Conservation (phyloP, 2,113 vertebrate genomes). For the Chascanopsetta lugubris region DNA sequence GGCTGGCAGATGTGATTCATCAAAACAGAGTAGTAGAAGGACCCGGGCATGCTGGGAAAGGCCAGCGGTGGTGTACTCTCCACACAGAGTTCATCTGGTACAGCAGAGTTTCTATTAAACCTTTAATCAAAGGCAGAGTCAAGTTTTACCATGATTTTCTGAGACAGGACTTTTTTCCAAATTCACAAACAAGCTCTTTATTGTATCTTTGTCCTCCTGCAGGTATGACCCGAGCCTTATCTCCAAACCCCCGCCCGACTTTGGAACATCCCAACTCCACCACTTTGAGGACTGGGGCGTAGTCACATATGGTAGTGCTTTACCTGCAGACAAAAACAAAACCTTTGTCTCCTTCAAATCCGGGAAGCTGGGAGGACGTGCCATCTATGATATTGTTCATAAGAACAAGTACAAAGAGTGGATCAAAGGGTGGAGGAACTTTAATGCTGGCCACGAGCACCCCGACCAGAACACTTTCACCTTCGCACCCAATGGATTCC, state of each 20-base stretch:
- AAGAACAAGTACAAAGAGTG: conserved; percentile 94
- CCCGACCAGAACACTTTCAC: conserved; percentile 98
- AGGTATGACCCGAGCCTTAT: conserved; percentile 93
- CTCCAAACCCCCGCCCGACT: conserved; percentile 88
- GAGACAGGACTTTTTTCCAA: too few relatives aligned
- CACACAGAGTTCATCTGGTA: conserved; percentile 99
- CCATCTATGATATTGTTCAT: conserved; percentile 97
- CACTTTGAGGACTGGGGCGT: conserved; percentile 99
- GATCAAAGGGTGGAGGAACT: conserved; percentile 97
- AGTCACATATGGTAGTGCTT: conserved; percentile 92
- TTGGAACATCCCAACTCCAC: conserved; percentile 87
- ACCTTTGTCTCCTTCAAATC: conserved; percentile 98
- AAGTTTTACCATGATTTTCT: neutral
- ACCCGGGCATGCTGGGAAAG: conserved; percentile 90
- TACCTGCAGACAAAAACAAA: conserved; percentile 86
- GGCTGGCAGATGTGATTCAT: conserved; percentile 92
- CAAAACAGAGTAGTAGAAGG: conserved; percentile 90
- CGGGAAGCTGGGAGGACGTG: conserved; percentile 95
- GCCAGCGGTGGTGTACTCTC: conserved; percentile 97
- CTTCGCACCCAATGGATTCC: conserved; percentile 92
- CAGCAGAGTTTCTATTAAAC: neutral
- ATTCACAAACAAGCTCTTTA: neutral
- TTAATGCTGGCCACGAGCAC: conserved; percentile 97
- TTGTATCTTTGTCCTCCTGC: conserved; percentile 32
- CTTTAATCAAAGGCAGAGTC: neutral